These are phyloP conservation scores for Cryptops parisi DNA, from an alignment of 2,888 invertebrate species.

Conservation along the genomic window DNA sequence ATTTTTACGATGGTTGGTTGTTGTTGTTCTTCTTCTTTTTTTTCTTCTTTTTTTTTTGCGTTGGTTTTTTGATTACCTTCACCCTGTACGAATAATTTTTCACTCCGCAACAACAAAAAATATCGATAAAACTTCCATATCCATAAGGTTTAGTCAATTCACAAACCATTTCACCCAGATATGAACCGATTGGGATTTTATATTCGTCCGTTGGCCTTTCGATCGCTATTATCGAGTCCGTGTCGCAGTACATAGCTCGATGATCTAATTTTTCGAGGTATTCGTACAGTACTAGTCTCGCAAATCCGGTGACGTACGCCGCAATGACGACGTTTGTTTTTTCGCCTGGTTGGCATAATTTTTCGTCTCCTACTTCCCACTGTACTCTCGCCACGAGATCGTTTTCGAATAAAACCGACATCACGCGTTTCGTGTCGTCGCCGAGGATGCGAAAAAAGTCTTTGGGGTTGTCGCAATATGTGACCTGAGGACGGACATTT, in stretches of 20 bases:
- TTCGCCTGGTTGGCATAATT: neutral
- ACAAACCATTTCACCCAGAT: neutral
- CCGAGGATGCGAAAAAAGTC: neutral
- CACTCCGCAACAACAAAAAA: neutral
- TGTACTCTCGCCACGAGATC: neutral
- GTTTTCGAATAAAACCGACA: neutral
- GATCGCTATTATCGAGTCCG: neutral
- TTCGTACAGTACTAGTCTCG: neutral
- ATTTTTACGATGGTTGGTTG: neutral
- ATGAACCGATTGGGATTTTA: neutral
- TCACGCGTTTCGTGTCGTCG: neutral
- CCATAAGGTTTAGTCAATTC: neutral
- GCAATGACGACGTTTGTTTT: neutral
- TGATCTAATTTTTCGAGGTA: neutral
- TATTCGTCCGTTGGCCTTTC: neutral
- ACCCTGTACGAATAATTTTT: neutral
- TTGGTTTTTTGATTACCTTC: too few relatives aligned
- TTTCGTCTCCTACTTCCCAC: neutral
- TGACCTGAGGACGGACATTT: neutral
- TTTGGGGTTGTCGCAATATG: neutral
- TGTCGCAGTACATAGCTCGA: neutral
- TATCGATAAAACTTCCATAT: neutral
- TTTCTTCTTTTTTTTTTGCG: too few relatives aligned
- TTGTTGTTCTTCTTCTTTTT: neutral
- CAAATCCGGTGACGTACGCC: neutral